phyloP scores from a whole-genome alignment of 2,113 vertebrate genomes.

The Actenoides lindsayi region DNA sequence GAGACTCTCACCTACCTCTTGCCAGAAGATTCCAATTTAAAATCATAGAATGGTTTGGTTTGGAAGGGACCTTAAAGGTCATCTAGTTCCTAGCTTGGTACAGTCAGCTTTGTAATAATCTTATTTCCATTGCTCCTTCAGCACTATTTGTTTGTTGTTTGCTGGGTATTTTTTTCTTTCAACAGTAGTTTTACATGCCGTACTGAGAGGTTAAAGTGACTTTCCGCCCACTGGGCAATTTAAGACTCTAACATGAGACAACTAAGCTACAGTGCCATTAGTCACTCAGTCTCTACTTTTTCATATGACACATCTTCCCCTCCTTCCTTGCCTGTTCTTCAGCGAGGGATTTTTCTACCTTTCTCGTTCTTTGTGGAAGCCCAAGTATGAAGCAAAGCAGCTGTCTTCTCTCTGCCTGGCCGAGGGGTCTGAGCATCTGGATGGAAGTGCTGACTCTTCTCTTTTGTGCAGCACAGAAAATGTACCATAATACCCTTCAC shows the following conservation, averaged over 20 bases:
- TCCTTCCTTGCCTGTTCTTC: neutral
- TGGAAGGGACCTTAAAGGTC: neutral
- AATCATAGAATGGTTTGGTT: neutral
- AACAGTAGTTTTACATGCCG: neutral
- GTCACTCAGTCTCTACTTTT: neutral
- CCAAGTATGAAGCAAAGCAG: neutral
- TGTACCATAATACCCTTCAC: constrained; percentile 61
- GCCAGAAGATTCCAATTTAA: neutral
- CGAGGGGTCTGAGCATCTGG: constrained; percentile 50
- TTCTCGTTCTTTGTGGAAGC: neutral
- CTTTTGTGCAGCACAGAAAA: constrained; percentile 17
- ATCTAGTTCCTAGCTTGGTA: neutral
- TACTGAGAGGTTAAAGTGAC: constrained; percentile 16
- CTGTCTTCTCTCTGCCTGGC: constrained; percentile 40
- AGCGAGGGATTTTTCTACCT: neutral
- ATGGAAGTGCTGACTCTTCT: constrained; percentile 44
- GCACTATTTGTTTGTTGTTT: neutral
- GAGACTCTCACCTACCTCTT: neutral
- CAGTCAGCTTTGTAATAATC: neutral
- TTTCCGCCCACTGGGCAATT: constrained; percentile 36
- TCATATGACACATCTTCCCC: neutral
- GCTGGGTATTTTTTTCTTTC: neutral
- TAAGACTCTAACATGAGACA: neutral
- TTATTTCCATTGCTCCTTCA: neutral
- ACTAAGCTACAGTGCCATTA: neutral